Conservation (phyloP, 2,888 invertebrate species). For the Endomychus coccineus region DNA sequence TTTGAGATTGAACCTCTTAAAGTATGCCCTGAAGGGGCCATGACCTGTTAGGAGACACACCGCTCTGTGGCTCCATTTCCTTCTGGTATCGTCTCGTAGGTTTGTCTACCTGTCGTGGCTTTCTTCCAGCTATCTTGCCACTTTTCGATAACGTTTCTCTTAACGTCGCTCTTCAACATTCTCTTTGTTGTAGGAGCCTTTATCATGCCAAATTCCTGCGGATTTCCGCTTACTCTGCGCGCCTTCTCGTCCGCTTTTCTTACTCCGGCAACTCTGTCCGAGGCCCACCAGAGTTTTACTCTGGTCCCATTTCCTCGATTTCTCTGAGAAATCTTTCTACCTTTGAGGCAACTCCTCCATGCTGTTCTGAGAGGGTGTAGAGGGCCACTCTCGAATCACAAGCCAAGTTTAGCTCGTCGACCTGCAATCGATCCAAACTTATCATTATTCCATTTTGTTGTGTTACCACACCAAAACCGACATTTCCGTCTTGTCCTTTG, state of each 20-base stretch:
- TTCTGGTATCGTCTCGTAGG: not conserved
- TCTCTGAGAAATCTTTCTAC: not conserved
- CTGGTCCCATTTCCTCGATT: not conserved
- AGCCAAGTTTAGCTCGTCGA: conserved; percentile 8
- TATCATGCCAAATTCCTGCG: no score
- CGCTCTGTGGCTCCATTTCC: conserved; percentile 4
- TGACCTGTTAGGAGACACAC: conserved; percentile 11
- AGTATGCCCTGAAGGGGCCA: conserved; percentile 8
- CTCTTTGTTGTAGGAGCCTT: not conserved
- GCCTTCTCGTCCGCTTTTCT: not conserved
- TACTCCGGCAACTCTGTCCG: not conserved
- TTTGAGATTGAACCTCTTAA: no score
- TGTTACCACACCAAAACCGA: no score
- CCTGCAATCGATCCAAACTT: conserved; percentile 1
- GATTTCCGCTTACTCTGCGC: no score
- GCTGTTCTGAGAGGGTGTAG: no score
- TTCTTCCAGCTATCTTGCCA: no score
- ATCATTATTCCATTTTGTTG: no score
- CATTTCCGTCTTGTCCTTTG: no score
- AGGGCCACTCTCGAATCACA: conserved; percentile 14
- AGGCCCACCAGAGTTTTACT: conserved; percentile 12
- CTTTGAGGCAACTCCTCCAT: no score
- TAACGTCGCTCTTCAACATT: not conserved
- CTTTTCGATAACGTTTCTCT: no score
- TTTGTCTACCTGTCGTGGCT: conserved; percentile 2